Evolutionary conservation across 2,797 vertebrate genomes (phyloP).

Genomic region (Glossophaga mutica): DNA sequence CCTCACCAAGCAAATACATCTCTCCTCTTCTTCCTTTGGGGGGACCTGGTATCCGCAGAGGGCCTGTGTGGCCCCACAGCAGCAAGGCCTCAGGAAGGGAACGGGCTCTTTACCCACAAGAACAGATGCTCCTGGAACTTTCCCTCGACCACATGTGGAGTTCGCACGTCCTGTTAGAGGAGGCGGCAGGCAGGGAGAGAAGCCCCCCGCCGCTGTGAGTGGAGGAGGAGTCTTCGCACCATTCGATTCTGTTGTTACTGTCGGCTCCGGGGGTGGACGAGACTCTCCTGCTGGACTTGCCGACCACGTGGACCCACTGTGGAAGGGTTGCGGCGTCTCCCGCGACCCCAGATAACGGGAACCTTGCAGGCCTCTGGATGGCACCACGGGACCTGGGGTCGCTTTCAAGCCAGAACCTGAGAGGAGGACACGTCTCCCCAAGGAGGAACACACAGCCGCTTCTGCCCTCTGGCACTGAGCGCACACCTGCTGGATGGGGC

Average conservation of each 20-base stretch:
- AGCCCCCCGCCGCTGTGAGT: accelerated
- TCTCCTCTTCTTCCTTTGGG: background rate
- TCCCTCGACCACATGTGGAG: accelerated
- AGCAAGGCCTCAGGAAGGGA: background rate
- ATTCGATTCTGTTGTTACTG: background rate
- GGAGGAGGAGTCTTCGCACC: background rate
- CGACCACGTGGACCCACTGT: accelerated
- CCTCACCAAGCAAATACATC: background rate
- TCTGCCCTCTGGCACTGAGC: accelerated
- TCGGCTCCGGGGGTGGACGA: background rate
- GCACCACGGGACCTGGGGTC: accelerated
- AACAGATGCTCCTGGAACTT: background rate
- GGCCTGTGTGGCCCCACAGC: background rate
- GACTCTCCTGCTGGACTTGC: background rate
- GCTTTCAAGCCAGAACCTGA: background rate
- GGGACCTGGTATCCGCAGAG: background rate
- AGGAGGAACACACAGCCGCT: accelerated
- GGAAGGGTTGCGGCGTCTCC: accelerated
- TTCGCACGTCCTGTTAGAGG: background rate
- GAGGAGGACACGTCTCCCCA: background rate
- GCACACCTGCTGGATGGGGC: background rate
- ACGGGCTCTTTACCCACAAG: background rate
- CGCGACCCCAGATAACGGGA: background rate
- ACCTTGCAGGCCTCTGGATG: accelerated
- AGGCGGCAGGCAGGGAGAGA: background rate